A percentile compares a stretch with the other conserved stretches of the same genome.
phyloP scores from a whole-genome alignment of 2,888 invertebrate genomes.

The Cantharis lateralis region DNA sequence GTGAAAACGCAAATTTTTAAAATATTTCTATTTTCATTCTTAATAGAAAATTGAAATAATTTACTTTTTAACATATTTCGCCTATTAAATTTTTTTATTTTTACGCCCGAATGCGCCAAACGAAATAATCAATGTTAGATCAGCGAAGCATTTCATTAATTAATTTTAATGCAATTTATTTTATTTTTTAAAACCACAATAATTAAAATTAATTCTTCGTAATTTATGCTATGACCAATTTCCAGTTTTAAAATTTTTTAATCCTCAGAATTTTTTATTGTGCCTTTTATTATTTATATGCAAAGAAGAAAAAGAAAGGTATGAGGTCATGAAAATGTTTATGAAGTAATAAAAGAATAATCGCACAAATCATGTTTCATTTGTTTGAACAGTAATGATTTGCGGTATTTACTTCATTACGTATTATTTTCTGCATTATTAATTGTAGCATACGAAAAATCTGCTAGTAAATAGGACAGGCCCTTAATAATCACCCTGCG shows the following conservation, averaged over 20 bases:
- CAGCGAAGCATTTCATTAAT: not conserved
- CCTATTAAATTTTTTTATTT: not conserved
- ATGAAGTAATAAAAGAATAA: not conserved
- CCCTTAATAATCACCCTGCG: not conserved
- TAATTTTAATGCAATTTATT: not conserved
- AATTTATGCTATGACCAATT: not conserved
- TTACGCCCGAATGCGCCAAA: not conserved
- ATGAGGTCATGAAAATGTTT: not conserved
- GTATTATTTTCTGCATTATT: not conserved
- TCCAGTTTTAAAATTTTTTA: not conserved
- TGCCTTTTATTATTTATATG: not conserved
- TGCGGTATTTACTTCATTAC: not conserved
- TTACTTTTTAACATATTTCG: too few species aligned
- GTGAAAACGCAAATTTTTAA: too few species aligned
- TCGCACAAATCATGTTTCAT: not conserved
- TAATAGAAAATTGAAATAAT: too few species aligned
- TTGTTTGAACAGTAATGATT: not conserved
- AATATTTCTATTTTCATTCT: too few species aligned
- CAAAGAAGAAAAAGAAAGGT: not conserved
- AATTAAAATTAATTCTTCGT: not conserved
- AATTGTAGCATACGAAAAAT: not conserved
- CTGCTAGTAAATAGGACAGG: not conserved
- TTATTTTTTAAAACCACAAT: not conserved
- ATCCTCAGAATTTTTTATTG: not conserved
- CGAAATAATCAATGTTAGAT: not conserved